Evolutionary conservation across 2,113 vertebrate genomes (phyloP).

Genomic region (Apaloderma vittatum): DNA sequence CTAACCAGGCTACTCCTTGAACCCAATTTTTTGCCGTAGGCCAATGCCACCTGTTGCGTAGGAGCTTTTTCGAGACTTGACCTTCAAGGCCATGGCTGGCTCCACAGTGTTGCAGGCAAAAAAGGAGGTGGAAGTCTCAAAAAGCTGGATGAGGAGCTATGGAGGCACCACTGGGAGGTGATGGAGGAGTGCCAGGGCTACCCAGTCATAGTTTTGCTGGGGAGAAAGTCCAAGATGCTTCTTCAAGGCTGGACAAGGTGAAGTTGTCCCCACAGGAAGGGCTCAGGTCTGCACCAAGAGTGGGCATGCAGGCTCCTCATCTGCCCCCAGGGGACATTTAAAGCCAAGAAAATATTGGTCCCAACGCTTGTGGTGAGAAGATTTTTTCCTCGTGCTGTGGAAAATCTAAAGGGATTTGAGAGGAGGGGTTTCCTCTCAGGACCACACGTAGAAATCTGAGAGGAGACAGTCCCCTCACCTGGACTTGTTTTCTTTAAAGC

Average conservation of each 20-base stretch:
- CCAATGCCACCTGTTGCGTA: background rate
- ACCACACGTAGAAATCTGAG: fast-evolving
- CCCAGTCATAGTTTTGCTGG: fast-evolving
- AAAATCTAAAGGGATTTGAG: background rate
- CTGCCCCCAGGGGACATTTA: background rate
- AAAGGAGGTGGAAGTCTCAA: background rate
- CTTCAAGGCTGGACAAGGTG: background rate
- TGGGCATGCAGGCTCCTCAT: fast-evolving
- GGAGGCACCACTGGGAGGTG: background rate
- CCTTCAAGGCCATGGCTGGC: background rate
- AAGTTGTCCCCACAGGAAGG: background rate
- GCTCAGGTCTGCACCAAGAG: background rate
- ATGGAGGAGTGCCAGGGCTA: background rate
- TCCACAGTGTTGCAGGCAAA: background rate
- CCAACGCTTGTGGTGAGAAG: background rate
- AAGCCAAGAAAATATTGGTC: background rate
- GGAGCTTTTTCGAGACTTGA: background rate
- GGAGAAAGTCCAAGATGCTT: background rate
- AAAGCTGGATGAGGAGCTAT: background rate
- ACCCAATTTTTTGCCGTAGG: background rate
- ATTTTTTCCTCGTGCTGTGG: fast-evolving
- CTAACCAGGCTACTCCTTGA: fast-evolving
- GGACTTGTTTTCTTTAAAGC: background rate
- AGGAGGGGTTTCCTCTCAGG: background rate
- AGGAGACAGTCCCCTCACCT: background rate